phyloP scores from a whole-genome alignment of 2,888 invertebrate species.

The Ophion ellenae region DNA sequence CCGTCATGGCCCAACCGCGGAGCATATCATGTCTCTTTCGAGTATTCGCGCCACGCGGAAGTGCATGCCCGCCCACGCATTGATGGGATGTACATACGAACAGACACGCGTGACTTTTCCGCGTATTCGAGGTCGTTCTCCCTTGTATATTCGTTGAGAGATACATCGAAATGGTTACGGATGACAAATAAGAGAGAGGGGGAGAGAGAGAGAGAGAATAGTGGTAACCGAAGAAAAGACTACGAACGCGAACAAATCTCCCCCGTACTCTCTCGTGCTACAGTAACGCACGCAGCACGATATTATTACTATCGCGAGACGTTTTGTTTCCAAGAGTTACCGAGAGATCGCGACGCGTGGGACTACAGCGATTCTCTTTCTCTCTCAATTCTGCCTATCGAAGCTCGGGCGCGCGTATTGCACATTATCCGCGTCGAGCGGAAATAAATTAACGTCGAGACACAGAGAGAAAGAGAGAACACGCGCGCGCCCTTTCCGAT shows the following conservation, averaged over 20 bases:
- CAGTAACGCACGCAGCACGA: background rate
- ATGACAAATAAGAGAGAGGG: background rate
- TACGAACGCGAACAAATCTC: constrained; percentile 3
- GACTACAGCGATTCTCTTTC: constrained; percentile 34
- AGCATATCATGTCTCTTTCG: no score
- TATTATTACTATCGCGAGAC: background rate
- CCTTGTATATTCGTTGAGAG: background rate
- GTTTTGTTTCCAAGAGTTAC: constrained; percentile 44
- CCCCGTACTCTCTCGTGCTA: background rate
- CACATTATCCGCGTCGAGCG: background rate
- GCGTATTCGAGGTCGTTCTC: constrained; percentile 1
- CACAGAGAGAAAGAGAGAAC: background rate
- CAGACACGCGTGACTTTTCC: no score
- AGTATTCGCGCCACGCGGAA: no score
- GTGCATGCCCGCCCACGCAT: no score
- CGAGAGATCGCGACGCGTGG: constrained; percentile 41
- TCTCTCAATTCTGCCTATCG: background rate
- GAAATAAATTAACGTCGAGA: constrained; percentile 40
- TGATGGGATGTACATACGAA: no score
- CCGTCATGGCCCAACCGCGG: no score
- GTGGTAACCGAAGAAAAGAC: background rate
- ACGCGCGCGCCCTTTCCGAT: background rate
- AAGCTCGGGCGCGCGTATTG: background rate
- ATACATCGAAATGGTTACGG: background rate
- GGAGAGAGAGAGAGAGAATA: background rate